A percentile compares a stretch with the other conserved stretches of the same genome.
These are phyloP conservation scores for Nemotelus pantherinus DNA, from an alignment of 2,888 invertebrate genomes.

Conservation along the genomic window DNA sequence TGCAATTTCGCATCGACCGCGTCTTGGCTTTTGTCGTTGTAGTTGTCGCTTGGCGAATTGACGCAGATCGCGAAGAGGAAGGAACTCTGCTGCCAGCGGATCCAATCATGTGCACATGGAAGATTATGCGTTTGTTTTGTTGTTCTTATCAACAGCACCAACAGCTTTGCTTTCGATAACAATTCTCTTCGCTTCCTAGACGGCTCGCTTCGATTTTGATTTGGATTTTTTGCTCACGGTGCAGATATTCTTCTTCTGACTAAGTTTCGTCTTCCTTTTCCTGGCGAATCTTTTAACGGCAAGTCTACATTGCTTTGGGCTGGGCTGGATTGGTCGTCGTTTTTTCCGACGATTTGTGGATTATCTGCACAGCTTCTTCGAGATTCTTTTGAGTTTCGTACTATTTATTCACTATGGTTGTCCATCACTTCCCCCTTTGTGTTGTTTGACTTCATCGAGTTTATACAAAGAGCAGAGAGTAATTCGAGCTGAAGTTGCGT, in stretches of 20 bases:
- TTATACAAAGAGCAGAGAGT: no score
- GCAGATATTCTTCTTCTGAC: conserved; percentile 6
- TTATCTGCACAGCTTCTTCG: conserved; percentile 5
- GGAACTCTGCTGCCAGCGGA: neutral
- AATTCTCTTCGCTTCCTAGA: conserved; percentile 21
- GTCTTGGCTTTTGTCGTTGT: neutral
- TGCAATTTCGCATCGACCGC: neutral
- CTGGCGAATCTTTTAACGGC: neutral
- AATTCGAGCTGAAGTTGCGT: conserved; percentile 8
- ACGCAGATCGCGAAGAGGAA: conserved; percentile 29
- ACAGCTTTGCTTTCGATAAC: neutral
- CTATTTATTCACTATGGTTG: neutral
- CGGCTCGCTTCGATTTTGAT: neutral
- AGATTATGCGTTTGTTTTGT: conserved; percentile 14
- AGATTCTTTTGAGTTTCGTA: neutral
- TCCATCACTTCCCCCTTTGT: neutral
- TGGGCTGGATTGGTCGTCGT: neutral
- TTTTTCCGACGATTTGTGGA: neutral
- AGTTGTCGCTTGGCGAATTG: conserved; percentile 4
- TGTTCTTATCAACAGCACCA: neutral
- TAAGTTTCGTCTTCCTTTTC: conserved; percentile 32
- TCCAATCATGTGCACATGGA: conserved; percentile 36
- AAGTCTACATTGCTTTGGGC: neutral
- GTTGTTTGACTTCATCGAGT: neutral
- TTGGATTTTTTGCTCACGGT: no score